Conservation (phyloP, 2,113 vertebrate genomes). For the Corythornis vintsioides region DNA sequence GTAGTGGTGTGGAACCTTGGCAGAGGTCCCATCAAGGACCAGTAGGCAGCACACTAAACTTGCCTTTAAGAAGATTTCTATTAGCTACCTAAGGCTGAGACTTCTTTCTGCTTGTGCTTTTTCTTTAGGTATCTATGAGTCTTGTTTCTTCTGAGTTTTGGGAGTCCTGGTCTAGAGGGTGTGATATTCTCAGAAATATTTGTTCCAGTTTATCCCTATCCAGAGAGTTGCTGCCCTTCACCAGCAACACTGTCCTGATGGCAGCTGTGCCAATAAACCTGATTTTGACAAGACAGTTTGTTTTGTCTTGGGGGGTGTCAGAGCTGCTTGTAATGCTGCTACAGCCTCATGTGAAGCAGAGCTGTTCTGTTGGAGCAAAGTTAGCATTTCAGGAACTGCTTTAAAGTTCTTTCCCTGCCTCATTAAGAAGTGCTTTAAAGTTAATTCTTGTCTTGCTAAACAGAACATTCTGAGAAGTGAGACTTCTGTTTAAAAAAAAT, state of each 20-base stretch:
- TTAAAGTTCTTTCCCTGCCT: background rate
- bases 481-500: background rate
- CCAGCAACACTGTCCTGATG: background rate
- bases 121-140: rapidly evolving
- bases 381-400: background rate
- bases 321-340: background rate
- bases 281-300: background rate
- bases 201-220: rapidly evolving
- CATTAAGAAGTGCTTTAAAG: background rate
- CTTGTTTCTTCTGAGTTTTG: background rate
- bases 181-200: background rate
- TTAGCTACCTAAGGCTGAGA: background rate
- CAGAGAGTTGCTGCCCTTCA: background rate
- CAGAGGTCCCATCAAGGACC: background rate
- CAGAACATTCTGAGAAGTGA: background rate
- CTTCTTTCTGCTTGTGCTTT: background rate
- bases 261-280: background rate
- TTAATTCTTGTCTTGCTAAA: background rate
- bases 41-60: background rate
- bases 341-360: background rate
- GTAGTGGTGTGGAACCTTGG: background rate
- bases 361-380: background rate
- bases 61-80: background rate
- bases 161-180: background rate
- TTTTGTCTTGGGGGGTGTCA: background rate